Conservation (phyloP, 2,797 vertebrate genomes). For the Lithobates sylvaticus region DNA sequence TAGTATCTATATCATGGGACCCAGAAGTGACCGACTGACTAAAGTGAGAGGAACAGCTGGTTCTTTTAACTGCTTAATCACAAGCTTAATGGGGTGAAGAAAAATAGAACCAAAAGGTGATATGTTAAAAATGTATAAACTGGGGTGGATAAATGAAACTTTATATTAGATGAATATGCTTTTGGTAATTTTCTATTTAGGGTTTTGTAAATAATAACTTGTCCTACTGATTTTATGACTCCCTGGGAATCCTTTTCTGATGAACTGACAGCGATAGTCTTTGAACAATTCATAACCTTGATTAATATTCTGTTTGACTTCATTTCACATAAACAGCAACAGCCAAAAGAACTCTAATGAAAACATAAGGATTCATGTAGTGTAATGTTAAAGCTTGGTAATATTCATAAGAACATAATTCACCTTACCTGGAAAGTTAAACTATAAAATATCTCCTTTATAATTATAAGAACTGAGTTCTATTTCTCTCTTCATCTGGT, state of each 20-base stretch:
- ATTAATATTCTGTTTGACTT: conserved; percentile 57
- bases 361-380: conserved; percentile 41
- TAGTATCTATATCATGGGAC: too few relatives aligned
- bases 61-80: too few relatives aligned
- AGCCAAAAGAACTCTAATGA: conserved; percentile 32
- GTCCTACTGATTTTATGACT: conserved; percentile 15
- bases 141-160: too few relatives aligned
- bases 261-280: conserved; percentile 28
- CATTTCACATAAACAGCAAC: conserved; percentile 44
- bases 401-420: conserved; percentile 53
- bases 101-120: too few relatives aligned
- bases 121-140: too few relatives aligned
- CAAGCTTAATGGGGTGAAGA: too few relatives aligned
- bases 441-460: conserved; percentile 10
- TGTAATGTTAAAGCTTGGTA: conserved; percentile 27
- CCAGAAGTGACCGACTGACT: too few relatives aligned
- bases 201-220: neutral
- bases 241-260: conserved; percentile 10
- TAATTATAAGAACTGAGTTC: conserved; percentile 12
- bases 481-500: neutral
- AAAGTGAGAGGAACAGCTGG: too few relatives aligned
- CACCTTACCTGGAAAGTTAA: conserved; percentile 36
- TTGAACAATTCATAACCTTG: conserved; percentile 58
- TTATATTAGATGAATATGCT: too few relatives aligned
- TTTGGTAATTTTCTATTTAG: neutral